A percentile compares a stretch with the other conserved stretches of the same genome.
phyloP scores from a whole-genome alignment of 2,888 invertebrate species.

The Leptinotarsa rubiginosa region DNA sequence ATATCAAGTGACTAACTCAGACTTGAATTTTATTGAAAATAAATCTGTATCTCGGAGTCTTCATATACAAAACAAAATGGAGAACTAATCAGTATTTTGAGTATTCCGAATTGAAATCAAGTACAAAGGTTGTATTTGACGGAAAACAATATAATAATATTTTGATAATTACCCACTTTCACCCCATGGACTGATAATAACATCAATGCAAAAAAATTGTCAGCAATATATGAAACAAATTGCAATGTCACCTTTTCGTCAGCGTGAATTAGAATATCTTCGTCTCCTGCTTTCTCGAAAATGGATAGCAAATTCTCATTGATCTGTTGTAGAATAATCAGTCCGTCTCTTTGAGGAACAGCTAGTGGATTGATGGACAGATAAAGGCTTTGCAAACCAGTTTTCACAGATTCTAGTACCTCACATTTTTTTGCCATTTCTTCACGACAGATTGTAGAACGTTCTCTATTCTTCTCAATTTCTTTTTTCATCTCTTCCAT shows the following conservation, averaged over 20 bases:
- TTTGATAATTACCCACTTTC: no score
- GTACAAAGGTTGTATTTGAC: no score
- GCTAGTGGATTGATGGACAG: constrained; percentile 53
- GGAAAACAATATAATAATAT: no score
- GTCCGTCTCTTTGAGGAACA: constrained; percentile 45
- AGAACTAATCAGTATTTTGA: no score
- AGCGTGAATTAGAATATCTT: constrained; percentile 15
- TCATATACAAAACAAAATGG: no score
- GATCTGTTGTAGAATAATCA: constrained; percentile 37
- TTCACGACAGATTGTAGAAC: constrained; percentile 63
- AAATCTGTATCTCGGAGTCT: no score
- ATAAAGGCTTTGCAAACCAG: constrained; percentile 51
- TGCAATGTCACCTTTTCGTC: constrained; percentile 6
- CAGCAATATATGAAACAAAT: no score
- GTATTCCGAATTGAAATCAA: no score
- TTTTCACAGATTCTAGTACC: constrained; percentile 48
- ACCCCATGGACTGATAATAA: no score
- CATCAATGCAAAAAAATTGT: no score
- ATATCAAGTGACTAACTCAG: no score
- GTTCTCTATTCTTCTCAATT: constrained; percentile 69
- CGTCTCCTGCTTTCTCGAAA: constrained; percentile 39
- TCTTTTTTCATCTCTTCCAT: constrained; percentile 74
- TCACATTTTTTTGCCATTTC: constrained; percentile 58
- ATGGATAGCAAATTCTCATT: constrained; percentile 36
- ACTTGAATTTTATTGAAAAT: no score